Base-by-base conservation (phyloP, 2,888 invertebrate species). In the Hypomecis atomaria region DNA sequence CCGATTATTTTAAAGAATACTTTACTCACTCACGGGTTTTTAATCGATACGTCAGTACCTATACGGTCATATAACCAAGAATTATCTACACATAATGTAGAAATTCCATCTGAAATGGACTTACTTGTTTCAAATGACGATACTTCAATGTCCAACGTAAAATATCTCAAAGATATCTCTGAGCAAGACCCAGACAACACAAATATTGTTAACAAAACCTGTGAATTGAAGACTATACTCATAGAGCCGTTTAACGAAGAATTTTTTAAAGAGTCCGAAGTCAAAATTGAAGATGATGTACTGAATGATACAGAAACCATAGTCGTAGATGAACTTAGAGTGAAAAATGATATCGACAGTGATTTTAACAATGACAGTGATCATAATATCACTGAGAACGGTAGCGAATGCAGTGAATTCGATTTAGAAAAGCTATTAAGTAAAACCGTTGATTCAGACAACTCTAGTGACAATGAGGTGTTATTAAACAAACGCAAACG, bases 381-480 rank as follows among this genome's bases (percentile, higher is more conserved):
- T n/a, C 52, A 52, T 11, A 40, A 52, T 40, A 52, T 52, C 23
- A 33, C 9, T 13, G n/a, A 37, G 0, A 11, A 40, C 23, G 40
- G n/a, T 0, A n/a, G n/a, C 33, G 52, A 50, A 38, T 38, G 36
- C n/a, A 36, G 49, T 9, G 49, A 50, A 6, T 50, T 50, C 13
- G 49, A 50, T 9, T 11, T 52, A 6, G 52, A 52, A 40, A 52
- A 52, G 36, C 23, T 52, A 23, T 52, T 52, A 6, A 52, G n/a
- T 1, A n/a, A 52, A 52, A 10, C 40, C 0, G 1, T 40, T 0
- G 7, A 40, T 10, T 56, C 56, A 0, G 47, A 56, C 9, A n/a
- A 36, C 9, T 56, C 56, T 0, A 56, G 56, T 33, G 47, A 56
- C 5, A 40, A 56, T n/a, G 56, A 56, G n/a, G 23, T 38, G 11